Evolutionary conservation across 2,888 invertebrate species (phyloP).

Genomic region (Drosophila multiciliata): DNA sequence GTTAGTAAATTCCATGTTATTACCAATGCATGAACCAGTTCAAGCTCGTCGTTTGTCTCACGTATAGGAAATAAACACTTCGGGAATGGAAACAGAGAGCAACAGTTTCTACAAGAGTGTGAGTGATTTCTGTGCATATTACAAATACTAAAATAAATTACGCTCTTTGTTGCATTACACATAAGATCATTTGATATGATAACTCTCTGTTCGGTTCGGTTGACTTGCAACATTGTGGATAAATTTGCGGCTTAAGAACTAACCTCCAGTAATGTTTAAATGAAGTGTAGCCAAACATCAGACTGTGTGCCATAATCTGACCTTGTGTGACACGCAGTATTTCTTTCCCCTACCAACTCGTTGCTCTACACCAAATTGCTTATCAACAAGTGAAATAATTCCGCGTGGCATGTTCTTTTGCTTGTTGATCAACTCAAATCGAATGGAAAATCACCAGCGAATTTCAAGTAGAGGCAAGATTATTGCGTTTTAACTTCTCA

Average conservation of each 20-base stretch:
- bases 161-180: constrained; percentile 2
- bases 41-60: not conserved
- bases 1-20: constrained; percentile 29
- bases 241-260: not conserved
- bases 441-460: constrained; percentile 34
- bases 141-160: constrained; percentile 25
- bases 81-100: constrained; percentile 26
- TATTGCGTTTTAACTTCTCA: constrained; percentile 10
- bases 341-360: not conserved
- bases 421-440: constrained; percentile 19
- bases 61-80: not conserved
- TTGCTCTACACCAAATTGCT: not conserved
- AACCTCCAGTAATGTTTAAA: not conserved
- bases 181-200: not conserved
- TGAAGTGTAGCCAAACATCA: not conserved
- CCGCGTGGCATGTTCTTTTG: constrained; percentile 13
- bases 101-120: constrained; percentile 23
- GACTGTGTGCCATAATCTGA: not conserved
- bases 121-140: constrained; percentile 18
- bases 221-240: not conserved
- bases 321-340: constrained; percentile 2
- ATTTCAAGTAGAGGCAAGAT: constrained; percentile 22
- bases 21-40: constrained; percentile 15
- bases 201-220: not conserved
- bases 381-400: constrained; percentile 21